Conservation (phyloP, 2,113 vertebrate genomes). For the Aphyosemion australe region DNA sequence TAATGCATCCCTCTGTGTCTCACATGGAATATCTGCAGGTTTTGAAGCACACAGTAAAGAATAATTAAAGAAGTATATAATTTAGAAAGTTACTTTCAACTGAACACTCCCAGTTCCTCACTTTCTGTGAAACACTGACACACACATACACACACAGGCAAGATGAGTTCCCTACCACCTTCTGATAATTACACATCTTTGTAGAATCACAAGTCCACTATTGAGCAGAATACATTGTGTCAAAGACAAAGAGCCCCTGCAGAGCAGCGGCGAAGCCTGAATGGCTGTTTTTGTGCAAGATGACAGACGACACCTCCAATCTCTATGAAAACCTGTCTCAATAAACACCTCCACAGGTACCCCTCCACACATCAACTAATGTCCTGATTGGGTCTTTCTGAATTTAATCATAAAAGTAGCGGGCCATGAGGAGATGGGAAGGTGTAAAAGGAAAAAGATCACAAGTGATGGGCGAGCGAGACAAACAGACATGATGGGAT, state of each 20-base stretch:
- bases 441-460: neutral
- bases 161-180: slow-evolving; percentile 19
- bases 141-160: neutral
- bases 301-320: slow-evolving; percentile 47
- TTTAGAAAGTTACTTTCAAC: slow-evolving; percentile 16
- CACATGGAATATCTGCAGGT: neutral
- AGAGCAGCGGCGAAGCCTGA: slow-evolving; percentile 40
- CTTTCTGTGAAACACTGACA: slow-evolving; percentile 2
- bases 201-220: slow-evolving; percentile 44
- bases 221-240: slow-evolving; percentile 51
- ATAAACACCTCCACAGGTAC: slow-evolving; percentile 46
- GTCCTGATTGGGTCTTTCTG: slow-evolving; percentile 42
- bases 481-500: no score
- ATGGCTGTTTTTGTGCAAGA: slow-evolving; percentile 28
- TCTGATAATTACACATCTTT: slow-evolving; percentile 49
- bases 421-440: slow-evolving; percentile 45
- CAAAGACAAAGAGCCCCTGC: slow-evolving; percentile 51
- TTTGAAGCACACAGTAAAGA: neutral
- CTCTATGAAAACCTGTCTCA: slow-evolving; percentile 53
- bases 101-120: slow-evolving; percentile 14
- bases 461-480: no score
- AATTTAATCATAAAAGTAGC: slow-evolving; percentile 45
- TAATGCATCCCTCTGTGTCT: neutral
- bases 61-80: neutral
- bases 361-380: slow-evolving; percentile 22